Base-by-base conservation (phyloP, 2,113 vertebrate species). In the Nothocercus julius region DNA sequence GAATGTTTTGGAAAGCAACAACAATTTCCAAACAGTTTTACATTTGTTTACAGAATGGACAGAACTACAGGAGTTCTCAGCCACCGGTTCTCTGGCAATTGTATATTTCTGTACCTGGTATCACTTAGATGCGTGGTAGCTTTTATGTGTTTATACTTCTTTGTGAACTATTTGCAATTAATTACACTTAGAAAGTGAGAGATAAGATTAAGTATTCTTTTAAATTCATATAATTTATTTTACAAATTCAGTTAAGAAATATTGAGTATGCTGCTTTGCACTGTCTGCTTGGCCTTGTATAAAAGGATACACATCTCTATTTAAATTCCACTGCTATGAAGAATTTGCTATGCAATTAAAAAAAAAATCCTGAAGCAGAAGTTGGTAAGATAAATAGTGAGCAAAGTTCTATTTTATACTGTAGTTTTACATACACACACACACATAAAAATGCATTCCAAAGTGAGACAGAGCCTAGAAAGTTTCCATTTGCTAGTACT, bases 311-410 rank as follows among this genome's bases (percentile, higher is more conserved):
- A 54, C 14, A 21, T 45, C 62, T 89, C 47, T 78, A 47, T 69
- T 75, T 61, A 93, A 74, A 84, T 96, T 78, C 87, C 66, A 79
- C 16, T 77, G 53, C 63, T 69, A 72, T 47, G 47, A 82, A 91
- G 89, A 94, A 64, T 95, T 96, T 96, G 75, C 27, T 45, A 36
- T 22, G 22, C 36, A 27, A 30, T 78, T 85, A 84, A 96, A 78
- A n/a, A 85, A 89, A 49, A 22, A 22, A 96, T 96, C 85, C 95
- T 97, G 95, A 83, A 97, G 58, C 76, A 93, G 90, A 94, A 91
- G 66, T 92, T 96, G 76, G 56, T 76, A 95, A 58, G 77, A 75
- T 66, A 94, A 97, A 96, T 28, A 96, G 68, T 91, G 89, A 92
- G 13, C 45, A 81, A 89, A 96, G 67, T 85, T 53, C 53, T 66